phyloP scores from a whole-genome alignment of 2,113 vertebrate genomes.

The Chrysemys picta region DNA sequence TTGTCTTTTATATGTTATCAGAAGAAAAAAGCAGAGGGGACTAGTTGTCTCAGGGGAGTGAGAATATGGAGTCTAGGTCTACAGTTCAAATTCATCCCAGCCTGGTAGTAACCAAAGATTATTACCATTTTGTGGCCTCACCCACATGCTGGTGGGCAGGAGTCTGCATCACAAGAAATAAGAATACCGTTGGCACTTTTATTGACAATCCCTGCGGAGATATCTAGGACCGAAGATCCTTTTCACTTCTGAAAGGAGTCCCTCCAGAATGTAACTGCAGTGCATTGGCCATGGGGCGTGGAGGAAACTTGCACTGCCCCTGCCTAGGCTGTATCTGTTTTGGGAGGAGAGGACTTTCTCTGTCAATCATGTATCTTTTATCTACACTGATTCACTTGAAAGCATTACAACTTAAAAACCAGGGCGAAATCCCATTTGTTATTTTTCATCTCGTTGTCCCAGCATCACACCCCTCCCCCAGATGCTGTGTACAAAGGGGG shows the following conservation, averaged over 20 bases:
- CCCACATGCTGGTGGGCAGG: not conserved
- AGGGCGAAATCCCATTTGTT: not conserved
- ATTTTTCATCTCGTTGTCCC: not conserved
- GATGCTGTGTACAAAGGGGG: not conserved
- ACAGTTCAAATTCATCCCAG: constrained; percentile 10
- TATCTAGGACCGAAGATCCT: not conserved
- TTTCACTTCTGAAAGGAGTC: not conserved
- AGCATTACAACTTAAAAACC: not conserved
- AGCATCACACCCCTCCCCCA: accelerated
- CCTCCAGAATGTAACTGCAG: not conserved
- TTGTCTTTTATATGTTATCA: not conserved
- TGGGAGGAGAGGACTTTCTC: not conserved
- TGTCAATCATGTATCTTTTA: not conserved
- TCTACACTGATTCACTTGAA: not conserved
- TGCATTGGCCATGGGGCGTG: accelerated
- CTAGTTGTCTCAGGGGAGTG: not conserved
- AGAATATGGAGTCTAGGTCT: not conserved
- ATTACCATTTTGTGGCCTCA: not conserved
- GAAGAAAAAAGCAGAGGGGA: not conserved
- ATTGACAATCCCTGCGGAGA: not conserved
- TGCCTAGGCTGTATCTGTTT: accelerated
- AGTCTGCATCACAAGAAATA: not conserved
- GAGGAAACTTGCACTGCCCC: accelerated
- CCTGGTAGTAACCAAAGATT: constrained; percentile 25
- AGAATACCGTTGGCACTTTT: not conserved